Conservation (phyloP, 2,113 vertebrate species). For the Tragelaphus scriptus region DNA sequence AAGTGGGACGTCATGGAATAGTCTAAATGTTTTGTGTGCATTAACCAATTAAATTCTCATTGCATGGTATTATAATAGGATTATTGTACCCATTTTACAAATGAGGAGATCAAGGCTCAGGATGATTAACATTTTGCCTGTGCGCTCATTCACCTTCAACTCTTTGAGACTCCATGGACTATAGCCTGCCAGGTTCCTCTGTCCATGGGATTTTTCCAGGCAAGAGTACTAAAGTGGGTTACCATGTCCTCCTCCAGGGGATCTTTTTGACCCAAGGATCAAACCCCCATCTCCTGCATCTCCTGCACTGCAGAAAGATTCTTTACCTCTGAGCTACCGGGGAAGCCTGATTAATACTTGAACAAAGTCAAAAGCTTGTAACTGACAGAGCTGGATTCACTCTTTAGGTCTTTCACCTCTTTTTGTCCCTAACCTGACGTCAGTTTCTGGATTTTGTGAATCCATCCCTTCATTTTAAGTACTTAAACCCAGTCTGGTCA, state of each 20-base stretch:
- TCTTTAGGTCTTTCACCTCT: background rate
- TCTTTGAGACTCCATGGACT: background rate
- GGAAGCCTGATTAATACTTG: background rate
- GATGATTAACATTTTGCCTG: background rate
- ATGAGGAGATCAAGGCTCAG: background rate
- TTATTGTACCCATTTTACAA: background rate
- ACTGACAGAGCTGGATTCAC: background rate
- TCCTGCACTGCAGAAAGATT: background rate
- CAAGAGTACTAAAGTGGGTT: background rate
- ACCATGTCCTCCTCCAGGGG: background rate
- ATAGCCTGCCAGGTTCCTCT: background rate
- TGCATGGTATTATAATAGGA: background rate
- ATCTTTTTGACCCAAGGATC: background rate
- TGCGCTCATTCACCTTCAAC: accelerated
- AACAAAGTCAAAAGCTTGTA: background rate
- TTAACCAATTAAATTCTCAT: background rate
- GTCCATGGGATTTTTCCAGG: background rate
- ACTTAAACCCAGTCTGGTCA: background rate
- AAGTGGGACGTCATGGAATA: background rate
- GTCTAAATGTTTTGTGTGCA: background rate
- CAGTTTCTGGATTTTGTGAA: background rate
- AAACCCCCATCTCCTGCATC: background rate
- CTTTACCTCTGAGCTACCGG: background rate
- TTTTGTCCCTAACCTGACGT: background rate
- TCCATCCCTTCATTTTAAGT: background rate